A percentile compares a stretch with the other conserved stretches of the same genome.
Evolutionary conservation across 2,113 vertebrate species (phyloP).

Genomic region (Melierax canorus): DNA sequence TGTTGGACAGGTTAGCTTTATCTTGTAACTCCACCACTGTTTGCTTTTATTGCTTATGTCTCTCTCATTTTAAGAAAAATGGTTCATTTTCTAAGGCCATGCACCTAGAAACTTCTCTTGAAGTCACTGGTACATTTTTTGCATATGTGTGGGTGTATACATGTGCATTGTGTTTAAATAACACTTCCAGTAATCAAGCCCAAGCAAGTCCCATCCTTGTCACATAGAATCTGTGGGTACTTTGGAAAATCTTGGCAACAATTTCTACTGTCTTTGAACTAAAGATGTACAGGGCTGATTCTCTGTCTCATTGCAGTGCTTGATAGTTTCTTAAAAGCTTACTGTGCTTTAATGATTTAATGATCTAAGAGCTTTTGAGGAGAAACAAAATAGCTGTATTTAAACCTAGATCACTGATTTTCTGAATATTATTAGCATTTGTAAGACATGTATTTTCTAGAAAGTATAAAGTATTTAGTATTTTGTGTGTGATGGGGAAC

Average conservation of each 20-base stretch:
- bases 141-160: not conserved
- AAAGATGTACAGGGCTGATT: not conserved
- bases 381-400: not conserved
- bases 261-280: not conserved
- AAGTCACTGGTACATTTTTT: not conserved
- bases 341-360: not conserved
- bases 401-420: not conserved
- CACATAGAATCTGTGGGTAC: not conserved
- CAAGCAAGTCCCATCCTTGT: not conserved
- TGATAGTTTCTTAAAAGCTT: not conserved
- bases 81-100: not conserved
- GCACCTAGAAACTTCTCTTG: not conserved
- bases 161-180: not conserved
- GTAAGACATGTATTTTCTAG: not conserved
- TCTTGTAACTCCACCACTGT: not conserved
- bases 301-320: not conserved
- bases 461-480: not conserved
- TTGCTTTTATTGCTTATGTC: not conserved
- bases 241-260: not conserved
- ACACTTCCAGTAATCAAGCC: not conserved
- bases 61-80: not conserved
- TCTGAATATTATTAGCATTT: not conserved
- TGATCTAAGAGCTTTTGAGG: not conserved
- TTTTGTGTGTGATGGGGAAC: not conserved
- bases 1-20: not conserved